Conservation (phyloP, 2,113 vertebrate species). For the Grus americana region DNA sequence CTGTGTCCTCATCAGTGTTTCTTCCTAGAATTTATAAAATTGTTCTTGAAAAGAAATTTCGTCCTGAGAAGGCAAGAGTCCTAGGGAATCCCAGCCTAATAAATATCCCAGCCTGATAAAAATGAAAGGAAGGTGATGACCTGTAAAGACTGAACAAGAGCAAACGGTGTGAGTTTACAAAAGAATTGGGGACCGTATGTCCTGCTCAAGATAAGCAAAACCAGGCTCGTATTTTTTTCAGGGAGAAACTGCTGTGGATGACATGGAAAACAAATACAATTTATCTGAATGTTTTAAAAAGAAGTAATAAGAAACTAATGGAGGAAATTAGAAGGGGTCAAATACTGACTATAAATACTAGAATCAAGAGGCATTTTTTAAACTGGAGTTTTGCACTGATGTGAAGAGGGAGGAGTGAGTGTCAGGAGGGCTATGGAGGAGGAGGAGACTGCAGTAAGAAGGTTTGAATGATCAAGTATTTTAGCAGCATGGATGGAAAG, state of each 20-base stretch:
- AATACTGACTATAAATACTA: neutral
- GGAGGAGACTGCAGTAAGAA: neutral
- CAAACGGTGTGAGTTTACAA: neutral
- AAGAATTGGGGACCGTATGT: neutral
- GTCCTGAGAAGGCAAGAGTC: neutral
- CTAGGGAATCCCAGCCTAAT: neutral
- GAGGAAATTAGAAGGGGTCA: neutral
- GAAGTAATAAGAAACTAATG: neutral
- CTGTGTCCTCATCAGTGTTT: neutral
- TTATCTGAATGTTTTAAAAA: neutral
- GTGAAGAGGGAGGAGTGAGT: neutral
- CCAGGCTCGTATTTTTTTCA: neutral
- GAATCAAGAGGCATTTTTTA: neutral
- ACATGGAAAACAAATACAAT: neutral
- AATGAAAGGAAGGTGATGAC: neutral
- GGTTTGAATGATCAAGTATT: neutral
- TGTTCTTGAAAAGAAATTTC: neutral
- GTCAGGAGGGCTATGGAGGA: neutral
- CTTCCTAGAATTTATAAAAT: neutral
- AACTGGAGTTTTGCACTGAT: neutral
- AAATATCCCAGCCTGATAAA: neutral
- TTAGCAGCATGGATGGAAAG: neutral
- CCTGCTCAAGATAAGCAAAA: neutral
- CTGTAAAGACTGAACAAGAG: neutral
- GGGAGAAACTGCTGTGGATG: neutral